phyloP scores from a whole-genome alignment of 2,888 invertebrate genomes.

The Lypha dubia region DNA sequence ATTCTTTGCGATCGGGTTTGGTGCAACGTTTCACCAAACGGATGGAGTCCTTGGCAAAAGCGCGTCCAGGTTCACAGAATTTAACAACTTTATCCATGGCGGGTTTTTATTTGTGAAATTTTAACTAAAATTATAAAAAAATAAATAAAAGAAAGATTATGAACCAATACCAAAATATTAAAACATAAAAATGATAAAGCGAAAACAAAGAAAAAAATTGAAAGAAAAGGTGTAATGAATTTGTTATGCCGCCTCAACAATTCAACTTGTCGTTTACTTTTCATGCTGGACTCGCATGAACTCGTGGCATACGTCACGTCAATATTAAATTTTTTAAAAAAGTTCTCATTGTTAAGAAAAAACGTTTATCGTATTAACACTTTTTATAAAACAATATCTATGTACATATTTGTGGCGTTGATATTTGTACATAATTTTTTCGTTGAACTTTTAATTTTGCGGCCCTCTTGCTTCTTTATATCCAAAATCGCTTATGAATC shows the following conservation, averaged over 20 bases:
- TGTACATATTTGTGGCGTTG: no score
- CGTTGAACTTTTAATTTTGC: neutral
- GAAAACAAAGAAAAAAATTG: conserved; percentile 12
- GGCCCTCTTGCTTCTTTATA: neutral
- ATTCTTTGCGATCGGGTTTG: conserved; percentile 99
- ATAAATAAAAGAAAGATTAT: conserved; percentile 28
- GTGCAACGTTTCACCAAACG: conserved; percentile 99
- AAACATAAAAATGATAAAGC: neutral
- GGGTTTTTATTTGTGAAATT: conserved; percentile 55
- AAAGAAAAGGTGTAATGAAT: conserved; percentile 9
- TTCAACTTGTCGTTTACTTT: conserved; percentile 12
- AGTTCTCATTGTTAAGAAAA: neutral
- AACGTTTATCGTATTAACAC: neutral
- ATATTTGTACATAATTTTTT: neutral
- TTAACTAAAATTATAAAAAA: conserved; percentile 56
- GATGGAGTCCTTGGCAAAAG: conserved; percentile 99
- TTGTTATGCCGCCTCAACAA: neutral
- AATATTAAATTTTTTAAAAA: neutral
- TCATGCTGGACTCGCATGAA: conserved; percentile 70
- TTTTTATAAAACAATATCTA: neutral
- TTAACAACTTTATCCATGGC: conserved; percentile 98
- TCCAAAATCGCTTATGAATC: neutral
- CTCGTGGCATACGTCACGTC: conserved; percentile 77
- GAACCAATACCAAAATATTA: neutral
- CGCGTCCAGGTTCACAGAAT: conserved; percentile 96